Evolutionary conservation across 1,140 invertebrate genomes (phyloP).

Genomic region (Atta colombica): DNA sequence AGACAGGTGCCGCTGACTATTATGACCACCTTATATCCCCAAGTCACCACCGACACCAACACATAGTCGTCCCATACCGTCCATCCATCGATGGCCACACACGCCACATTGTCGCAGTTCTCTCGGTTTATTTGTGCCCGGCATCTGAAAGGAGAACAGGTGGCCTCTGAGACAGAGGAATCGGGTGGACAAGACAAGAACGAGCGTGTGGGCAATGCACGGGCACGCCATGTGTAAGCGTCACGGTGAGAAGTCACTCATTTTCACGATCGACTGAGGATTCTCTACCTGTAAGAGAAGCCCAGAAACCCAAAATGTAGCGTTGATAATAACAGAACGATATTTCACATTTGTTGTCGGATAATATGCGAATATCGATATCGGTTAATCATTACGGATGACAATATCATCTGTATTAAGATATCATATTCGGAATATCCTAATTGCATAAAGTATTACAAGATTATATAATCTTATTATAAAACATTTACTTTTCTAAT

Average conservation of each 20-base stretch:
- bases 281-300: conserved; percentile 8
- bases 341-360: not conserved
- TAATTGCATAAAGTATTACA: not conserved
- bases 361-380: not conserved
- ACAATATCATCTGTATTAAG: not conserved
- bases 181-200: conserved; percentile 60
- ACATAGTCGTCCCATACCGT: conserved; percentile 41
- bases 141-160: conserved; percentile 75
- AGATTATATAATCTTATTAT: not conserved
- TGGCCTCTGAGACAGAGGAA: conserved; percentile 72
- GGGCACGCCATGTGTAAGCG: conserved; percentile 68
- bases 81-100: conserved; percentile 59
- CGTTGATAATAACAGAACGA: not conserved
- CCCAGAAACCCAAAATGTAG: not conserved
- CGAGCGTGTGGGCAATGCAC: conserved; percentile 52
- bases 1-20: conserved; percentile 79
- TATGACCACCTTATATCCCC: conserved; percentile 76
- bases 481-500: conserved; percentile 4
- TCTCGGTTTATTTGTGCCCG: conserved; percentile 76
- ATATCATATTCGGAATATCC: not conserved
- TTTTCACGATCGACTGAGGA: conserved; percentile 45
- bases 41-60: conserved; percentile 67
- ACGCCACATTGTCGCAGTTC: conserved; percentile 74
- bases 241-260: conserved; percentile 66
- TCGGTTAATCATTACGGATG: not conserved